Evolutionary conservation across 2,888 invertebrate genomes (phyloP).

Genomic region (Drosophila mimetica): DNA sequence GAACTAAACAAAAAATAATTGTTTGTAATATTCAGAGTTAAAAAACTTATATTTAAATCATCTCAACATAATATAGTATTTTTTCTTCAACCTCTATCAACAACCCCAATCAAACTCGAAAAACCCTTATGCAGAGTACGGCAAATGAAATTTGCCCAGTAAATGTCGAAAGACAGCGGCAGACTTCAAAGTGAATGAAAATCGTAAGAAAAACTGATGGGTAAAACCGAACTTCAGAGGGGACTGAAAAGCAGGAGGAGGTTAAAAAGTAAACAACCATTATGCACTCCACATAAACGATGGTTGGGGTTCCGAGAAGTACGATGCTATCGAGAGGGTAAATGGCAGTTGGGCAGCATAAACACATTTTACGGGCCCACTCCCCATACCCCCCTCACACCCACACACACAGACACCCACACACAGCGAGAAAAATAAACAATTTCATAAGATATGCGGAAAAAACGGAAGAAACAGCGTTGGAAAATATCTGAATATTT

Average conservation of each 20-base stretch:
- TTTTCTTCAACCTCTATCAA: not conserved
- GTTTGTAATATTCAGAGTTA: no score
- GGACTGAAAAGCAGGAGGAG: constrained; percentile 28
- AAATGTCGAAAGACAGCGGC: constrained; percentile 38
- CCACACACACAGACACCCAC: constrained; percentile 36
- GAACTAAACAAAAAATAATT: no score
- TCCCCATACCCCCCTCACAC: constrained; percentile 1
- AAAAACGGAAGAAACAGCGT: constrained; percentile 33
- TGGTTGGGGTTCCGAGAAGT: constrained; percentile 7
- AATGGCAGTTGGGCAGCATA: constrained; percentile 63
- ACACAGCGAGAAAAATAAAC: constrained; percentile 68
- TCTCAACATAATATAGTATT: not conserved
- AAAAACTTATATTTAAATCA: no score
- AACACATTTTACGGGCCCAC: constrained; percentile 67
- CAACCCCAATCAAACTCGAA: constrained; percentile 5
- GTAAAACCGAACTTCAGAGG: constrained; percentile 31
- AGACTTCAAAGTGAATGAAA: constrained; percentile 75
- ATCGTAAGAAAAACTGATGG: constrained; percentile 42
- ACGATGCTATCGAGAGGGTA: constrained; percentile 45
- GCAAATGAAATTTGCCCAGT: constrained; percentile 35
- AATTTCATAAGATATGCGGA: constrained; percentile 77
- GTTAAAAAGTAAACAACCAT: constrained; percentile 78
- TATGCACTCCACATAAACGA: constrained; percentile 74
- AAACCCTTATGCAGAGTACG: constrained; percentile 1
- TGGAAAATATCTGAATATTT: constrained; percentile 75